Evolutionary conservation across 2,888 invertebrate genomes (phyloP).

Genomic region (Drosophila subsilvestris): DNA sequence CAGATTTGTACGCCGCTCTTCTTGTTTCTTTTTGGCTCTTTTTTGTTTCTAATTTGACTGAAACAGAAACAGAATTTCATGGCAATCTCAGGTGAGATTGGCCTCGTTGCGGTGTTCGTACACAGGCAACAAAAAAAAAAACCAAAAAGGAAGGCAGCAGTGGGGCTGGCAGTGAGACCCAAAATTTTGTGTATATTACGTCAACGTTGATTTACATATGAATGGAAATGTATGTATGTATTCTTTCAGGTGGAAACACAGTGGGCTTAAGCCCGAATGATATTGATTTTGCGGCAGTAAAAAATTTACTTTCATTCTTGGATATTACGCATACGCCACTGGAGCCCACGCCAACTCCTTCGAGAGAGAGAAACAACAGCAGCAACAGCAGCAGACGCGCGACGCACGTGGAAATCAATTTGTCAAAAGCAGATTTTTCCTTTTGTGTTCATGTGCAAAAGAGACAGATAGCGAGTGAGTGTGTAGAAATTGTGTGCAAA

Average conservation of each 20-base stretch:
- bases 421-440: slow-evolving; percentile 67
- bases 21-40: slow-evolving; percentile 8
- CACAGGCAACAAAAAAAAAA: background rate
- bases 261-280: slow-evolving; percentile 16
- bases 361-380: slow-evolving; percentile 3
- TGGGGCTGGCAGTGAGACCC: background rate
- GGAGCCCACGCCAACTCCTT: slow-evolving; percentile 18
- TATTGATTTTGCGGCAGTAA: slow-evolving; percentile 39
- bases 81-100: slow-evolving; percentile 77
- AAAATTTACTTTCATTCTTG: slow-evolving; percentile 35
- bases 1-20: slow-evolving; percentile 38
- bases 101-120: slow-evolving; percentile 49
- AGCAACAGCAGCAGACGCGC: slow-evolving; percentile 22
- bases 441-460: slow-evolving; percentile 19
- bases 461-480: background rate
- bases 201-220: slow-evolving; percentile 66
- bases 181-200: slow-evolving; percentile 46
- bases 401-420: slow-evolving; percentile 65
- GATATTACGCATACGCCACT: slow-evolving; percentile 52
- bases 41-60: slow-evolving; percentile 70
- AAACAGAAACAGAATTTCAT: slow-evolving; percentile 56
- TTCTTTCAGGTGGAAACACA: slow-evolving; percentile 19
- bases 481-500: slow-evolving; percentile 44
- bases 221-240: slow-evolving; percentile 57
- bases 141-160: slow-evolving; percentile 18